Conservation (phyloP, 2,113 vertebrate genomes). For the Tragelaphus scriptus region DNA sequence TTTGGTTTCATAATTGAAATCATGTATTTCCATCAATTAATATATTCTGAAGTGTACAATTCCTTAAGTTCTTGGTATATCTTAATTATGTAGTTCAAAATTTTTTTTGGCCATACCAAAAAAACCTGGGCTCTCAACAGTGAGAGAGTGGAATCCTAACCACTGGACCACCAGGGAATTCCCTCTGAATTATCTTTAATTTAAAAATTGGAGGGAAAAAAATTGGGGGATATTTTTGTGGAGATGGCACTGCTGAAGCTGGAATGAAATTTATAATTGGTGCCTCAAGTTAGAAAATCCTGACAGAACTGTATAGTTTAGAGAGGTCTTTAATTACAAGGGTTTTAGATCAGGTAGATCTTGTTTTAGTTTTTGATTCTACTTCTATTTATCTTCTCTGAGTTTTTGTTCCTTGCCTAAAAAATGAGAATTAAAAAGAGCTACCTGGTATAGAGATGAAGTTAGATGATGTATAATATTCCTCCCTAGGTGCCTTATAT, state of each 20-base stretch:
- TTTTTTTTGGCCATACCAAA: background rate
- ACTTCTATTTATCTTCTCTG: background rate
- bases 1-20: conserved; percentile 35
- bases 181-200: background rate
- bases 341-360: background rate
- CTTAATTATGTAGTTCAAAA: background rate
- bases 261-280: background rate
- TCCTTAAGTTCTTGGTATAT: background rate
- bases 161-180: background rate
- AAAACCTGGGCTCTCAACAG: background rate
- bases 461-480: background rate
- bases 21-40: background rate
- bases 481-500: background rate
- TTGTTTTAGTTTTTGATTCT: background rate
- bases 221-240: background rate
- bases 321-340: background rate
- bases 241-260: background rate
- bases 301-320: background rate
- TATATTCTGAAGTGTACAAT: background rate
- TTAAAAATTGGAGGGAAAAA: background rate
- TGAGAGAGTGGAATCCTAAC: background rate
- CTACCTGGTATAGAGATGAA: background rate
- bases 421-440: conserved; percentile 13
- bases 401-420: background rate
- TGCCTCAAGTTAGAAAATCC: background rate